A percentile compares a stretch with the other conserved stretches of the same genome.
Conservation (phyloP, 2,888 invertebrate species). For the Pogonocherus hispidulus region DNA sequence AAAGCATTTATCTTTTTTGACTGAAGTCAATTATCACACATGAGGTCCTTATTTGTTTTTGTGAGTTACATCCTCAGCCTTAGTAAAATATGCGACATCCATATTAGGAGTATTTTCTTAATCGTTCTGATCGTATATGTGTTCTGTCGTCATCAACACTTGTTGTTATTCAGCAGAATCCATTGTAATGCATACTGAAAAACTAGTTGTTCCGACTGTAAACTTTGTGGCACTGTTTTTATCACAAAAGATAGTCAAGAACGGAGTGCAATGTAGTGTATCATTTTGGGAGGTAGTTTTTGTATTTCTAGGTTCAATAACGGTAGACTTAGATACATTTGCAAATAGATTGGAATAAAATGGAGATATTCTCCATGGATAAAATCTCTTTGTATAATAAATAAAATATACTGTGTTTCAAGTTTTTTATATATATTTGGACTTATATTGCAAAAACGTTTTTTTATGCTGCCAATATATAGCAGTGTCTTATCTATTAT, state of each 20-base stretch:
- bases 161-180: constrained; percentile 18
- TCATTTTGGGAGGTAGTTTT: constrained; percentile 30
- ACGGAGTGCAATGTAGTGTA: not conserved
- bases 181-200: constrained; percentile 18
- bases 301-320: not conserved
- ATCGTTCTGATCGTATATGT: not conserved
- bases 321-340: no score
- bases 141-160: constrained; percentile 22
- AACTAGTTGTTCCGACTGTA: constrained; percentile 19
- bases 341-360: no score
- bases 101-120: constrained; percentile 11
- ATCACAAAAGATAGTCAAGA: not conserved
- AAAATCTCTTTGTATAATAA: no score
- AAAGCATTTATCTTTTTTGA: no score
- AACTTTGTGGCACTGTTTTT: constrained; percentile 24
- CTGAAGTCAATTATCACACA: constrained; percentile 5
- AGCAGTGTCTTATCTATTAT: no score
- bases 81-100: constrained; percentile 8
- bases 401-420: no score
- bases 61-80: not conserved
- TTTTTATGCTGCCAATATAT: no score
- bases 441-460: no score
- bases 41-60: constrained; percentile 9
- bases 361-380: no score
- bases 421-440: no score